A percentile compares a stretch with the other conserved stretches of the same genome.
phyloP scores from a whole-genome alignment of 2,113 vertebrate genomes.

The Parotia lawesii region DNA sequence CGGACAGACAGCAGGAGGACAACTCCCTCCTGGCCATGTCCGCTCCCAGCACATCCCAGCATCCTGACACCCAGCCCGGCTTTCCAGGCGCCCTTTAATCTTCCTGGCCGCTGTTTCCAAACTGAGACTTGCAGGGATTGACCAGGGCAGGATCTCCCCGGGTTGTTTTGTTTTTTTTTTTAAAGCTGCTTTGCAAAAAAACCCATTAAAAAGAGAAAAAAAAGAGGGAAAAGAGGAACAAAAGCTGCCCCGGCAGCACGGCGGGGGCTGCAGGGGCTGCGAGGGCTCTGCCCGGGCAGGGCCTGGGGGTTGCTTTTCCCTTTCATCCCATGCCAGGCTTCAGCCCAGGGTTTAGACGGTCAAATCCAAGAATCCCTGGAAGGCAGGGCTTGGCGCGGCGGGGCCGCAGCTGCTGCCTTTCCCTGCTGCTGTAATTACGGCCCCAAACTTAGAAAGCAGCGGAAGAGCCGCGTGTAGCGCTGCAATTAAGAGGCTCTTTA shows the following conservation, averaged over 20 bases:
- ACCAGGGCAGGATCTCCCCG: neutral
- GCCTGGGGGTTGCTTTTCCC: neutral
- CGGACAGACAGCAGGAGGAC: neutral
- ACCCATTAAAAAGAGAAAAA: neutral
- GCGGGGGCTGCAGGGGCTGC: neutral
- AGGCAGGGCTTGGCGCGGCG: conserved; percentile 18
- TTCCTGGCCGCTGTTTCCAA: conserved; percentile 41
- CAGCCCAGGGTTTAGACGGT: neutral
- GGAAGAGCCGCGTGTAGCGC: conserved; percentile 37
- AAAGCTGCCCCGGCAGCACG: accelerated
- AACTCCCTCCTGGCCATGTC: neutral
- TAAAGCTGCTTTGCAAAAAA: neutral
- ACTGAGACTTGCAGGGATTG: neutral
- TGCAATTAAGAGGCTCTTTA: conserved; percentile 42
- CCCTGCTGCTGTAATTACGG: conserved; percentile 30
- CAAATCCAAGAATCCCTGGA: conserved; percentile 53
- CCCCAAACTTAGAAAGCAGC: conserved; percentile 66
- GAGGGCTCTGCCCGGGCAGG: neutral
- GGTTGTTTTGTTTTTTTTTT: too few relatives aligned
- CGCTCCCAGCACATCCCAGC: neutral
- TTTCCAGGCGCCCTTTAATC: conserved; percentile 48
- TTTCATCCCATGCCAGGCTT: neutral
- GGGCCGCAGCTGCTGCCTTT: conserved; percentile 21
- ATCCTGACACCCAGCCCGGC: conserved; percentile 26
- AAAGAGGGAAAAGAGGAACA: neutral